Evolutionary conservation across 2,888 invertebrate species (phyloP), one percentile per base, ranked within the genome.

Genomic region (Leptarthrus brevirostris): DNA sequence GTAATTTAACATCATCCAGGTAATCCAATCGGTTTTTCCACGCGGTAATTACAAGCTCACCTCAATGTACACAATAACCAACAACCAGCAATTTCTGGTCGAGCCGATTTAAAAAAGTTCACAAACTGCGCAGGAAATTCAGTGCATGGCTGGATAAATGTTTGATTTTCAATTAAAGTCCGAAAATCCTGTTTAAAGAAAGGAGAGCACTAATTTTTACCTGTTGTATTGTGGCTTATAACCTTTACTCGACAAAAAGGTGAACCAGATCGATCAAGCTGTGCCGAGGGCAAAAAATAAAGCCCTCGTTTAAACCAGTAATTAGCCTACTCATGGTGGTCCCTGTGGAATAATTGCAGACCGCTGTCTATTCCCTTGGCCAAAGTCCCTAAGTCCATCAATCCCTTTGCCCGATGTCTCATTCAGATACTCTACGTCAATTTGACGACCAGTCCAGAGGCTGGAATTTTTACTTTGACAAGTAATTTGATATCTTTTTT

Each of bases 401-500:
- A 8, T 24, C 40, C 64, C 64, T n/a, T n/a, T n/a, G n/a, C 24
- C 26, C 66, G 66, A 61, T 61, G 61, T 61, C 61, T 66, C 66
- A 44, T 44, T 66, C 49, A 66, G 66, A 66, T 49, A 66, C 16
- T 18, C 40, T n/a, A 47, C 66, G 26, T 44, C 20, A 47, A 26
- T 47, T 66, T 49, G 26, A 66, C 24, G 47, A 14, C 47, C 34
- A 47, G 14, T n/a, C n/a, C n/a, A n/a, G n/a, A n/a, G n/a, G n/a
- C n/a, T n/a, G n/a, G n/a, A n/a, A n/a, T n/a, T n/a, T n/a, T n/a
- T n/a, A n/a, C n/a, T n/a, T n/a, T 47, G 66, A 66, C 66, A 47
- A 66, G 66, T 66, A 66, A 66, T 66, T 66, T 49, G 66, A 66
- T 66, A 66, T 66, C 44, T 66, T 47, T 66, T 61, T 66, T 47